Base-by-base conservation (phyloP, 2,888 invertebrate genomes). In the Cotesia congregata region DNA sequence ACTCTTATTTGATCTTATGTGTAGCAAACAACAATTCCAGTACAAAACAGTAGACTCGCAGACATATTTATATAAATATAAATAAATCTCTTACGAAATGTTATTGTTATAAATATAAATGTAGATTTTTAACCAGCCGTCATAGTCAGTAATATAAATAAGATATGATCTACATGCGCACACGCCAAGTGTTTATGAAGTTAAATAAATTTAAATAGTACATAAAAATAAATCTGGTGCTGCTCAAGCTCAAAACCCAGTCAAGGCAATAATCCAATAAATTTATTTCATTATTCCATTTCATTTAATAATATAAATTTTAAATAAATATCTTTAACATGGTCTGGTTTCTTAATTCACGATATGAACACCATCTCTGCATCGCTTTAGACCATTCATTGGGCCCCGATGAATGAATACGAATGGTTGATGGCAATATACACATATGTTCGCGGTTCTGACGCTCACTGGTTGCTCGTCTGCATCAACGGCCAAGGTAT, bases 341-440 rank as follows among this genome's bases (percentile, higher is more conserved):
- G 62, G 40, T 72, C n/a, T 40, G 62, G n/a, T 62, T 62, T 62
- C 62, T 62, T 20, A 6, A 62, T 50, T 50, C 50, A 60, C 15
- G 62, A 62, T 62, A 62, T 59, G 7, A 75, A 72, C 67, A 67
- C 67, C 84, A 83, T 9, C 12, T 7, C 50, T 50, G 60, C 84
- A 83, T 9, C 4, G 50, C 50, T 50, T 12, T 50, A 50, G 3
- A 50, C 86, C 87, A 87, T 87, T 87, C 87, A 87, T 85, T 78
- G 83, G 83, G 81, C 64, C 77, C 82, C 83, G 85, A 86, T 88
- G 88, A 88, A 88, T 88, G 88, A 88, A 88, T 83, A 82, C 74
- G 74, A 71, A 75, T 82, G 74, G 77, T 80, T 80, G 82, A 84
- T 83, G 82, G 83, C 81, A 84, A 85, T 83, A 85, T 84, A 4